Evolutionary conservation across 2,888 invertebrate species (phyloP).

Genomic region (Anorthoa munda): DNA sequence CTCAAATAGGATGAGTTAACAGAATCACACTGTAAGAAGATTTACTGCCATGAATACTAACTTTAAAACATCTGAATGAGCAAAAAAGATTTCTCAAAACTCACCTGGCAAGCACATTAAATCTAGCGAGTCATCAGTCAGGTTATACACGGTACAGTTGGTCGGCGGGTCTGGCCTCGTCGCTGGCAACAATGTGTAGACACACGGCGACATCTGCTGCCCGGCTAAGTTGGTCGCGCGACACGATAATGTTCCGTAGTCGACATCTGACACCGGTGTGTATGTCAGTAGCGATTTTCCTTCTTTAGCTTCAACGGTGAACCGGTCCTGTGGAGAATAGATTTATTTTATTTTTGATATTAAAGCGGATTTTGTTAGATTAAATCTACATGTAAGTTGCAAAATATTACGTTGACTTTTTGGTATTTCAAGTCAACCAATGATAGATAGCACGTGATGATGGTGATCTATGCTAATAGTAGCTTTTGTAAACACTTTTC

Average conservation of each 20-base stretch:
- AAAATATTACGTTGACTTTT: too few relatives aligned
- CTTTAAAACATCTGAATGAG: neutral
- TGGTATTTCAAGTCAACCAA: neutral
- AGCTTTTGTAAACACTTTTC: neutral
- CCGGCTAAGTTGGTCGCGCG: constrained; percentile 94
- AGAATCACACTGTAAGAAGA: too few relatives aligned
- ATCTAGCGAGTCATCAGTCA: constrained; percentile 94
- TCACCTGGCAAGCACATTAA: constrained; percentile 92
- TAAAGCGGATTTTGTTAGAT: neutral
- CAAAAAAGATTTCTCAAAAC: constrained; percentile 24
- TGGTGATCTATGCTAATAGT: neutral
- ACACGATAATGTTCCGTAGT: constrained; percentile 95
- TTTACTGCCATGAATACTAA: neutral
- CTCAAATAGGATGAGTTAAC: too few relatives aligned
- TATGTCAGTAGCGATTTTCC: constrained; percentile 93
- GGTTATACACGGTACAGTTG: constrained; percentile 95
- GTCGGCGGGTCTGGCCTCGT: constrained; percentile 95
- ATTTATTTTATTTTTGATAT: neutral
- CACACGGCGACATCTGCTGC: constrained; percentile 93
- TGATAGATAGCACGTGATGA: neutral
- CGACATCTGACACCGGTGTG: constrained; percentile 94
- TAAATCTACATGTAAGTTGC: too few relatives aligned
- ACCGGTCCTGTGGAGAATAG: constrained; percentile 86
- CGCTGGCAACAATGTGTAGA: constrained; percentile 94
- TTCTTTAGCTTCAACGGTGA: constrained; percentile 88